Percentiles rank a stretch among this genome's conserved stretches.
phyloP scores from a whole-genome alignment of 2,113 vertebrate species.

The Nothobranchius furzeri region DNA sequence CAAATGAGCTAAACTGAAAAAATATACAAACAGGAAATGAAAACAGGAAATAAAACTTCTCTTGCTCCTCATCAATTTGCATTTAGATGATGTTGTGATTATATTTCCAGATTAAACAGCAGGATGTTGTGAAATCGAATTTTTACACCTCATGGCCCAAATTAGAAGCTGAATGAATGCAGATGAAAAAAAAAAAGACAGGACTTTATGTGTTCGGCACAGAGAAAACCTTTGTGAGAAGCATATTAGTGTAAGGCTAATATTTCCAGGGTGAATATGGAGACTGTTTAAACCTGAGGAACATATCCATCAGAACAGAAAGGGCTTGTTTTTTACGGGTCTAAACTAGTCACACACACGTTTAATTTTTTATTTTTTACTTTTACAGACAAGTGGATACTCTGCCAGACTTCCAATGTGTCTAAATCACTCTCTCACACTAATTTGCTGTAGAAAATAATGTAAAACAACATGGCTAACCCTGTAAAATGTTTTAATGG shows the following conservation, averaged over 20 bases:
- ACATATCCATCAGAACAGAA: conserved; percentile 42
- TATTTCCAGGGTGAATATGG: conserved; percentile 44
- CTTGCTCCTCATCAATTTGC: neutral
- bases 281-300: conserved; percentile 31
- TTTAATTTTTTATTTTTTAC: conserved; percentile 36
- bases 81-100: conserved; percentile 8
- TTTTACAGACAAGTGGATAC: conserved; percentile 18
- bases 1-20: conserved; percentile 5
- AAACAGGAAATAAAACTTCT: conserved; percentile 12
- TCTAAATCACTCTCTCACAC: conserved; percentile 33
- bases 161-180: conserved; percentile 35
- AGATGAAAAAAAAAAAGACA: conserved; percentile 23
- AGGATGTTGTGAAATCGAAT: conserved; percentile 42
- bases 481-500: conserved; percentile 51
- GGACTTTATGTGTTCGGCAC: conserved; percentile 29
- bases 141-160: conserved; percentile 29
- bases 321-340: conserved; percentile 33
- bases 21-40: conserved; percentile 7
- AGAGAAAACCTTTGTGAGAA: conserved; percentile 54
- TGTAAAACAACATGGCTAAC: conserved; percentile 38
- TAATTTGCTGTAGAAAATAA: neutral
- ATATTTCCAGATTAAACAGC: conserved; percentile 20
- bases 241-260: conserved; percentile 29
- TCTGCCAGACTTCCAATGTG: conserved; percentile 1
- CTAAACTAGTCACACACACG: conserved; percentile 27